phyloP scores from a whole-genome alignment of 1,140 invertebrate genomes.

The Drosophila bocki region DNA sequence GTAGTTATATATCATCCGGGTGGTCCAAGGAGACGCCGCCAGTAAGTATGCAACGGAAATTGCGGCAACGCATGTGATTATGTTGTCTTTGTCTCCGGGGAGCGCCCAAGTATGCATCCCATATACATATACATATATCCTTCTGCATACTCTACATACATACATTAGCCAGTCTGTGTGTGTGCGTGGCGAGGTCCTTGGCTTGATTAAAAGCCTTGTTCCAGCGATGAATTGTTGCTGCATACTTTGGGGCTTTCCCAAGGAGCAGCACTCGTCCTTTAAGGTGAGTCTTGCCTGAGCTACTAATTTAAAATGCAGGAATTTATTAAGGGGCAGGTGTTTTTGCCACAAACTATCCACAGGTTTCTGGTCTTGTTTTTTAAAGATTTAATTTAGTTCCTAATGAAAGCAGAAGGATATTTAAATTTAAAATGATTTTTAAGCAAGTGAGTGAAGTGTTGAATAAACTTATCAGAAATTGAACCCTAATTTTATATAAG shows the following conservation, averaged over 20 bases:
- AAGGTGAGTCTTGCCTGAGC: background rate
- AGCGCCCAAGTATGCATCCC: slow-evolving; percentile 22
- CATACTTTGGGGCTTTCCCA: slow-evolving; percentile 24
- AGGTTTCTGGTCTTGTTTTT: too few relatives aligned
- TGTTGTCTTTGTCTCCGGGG: slow-evolving; percentile 30
- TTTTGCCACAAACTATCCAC: background rate
- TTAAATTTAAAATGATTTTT: background rate
- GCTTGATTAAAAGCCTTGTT: slow-evolving; percentile 49
- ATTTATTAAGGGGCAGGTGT: background rate
- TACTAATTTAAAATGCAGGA: background rate
- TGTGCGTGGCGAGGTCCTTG: slow-evolving; percentile 24
- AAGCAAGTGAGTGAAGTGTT: background rate
- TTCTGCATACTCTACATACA: slow-evolving; percentile 1
- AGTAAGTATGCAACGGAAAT: slow-evolving; percentile 66
- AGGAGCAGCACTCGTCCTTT: slow-evolving; percentile 6
- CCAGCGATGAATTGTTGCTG: slow-evolving; percentile 45
- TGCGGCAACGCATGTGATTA: slow-evolving; percentile 64
- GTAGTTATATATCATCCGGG: slow-evolving; percentile 39
- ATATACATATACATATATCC: slow-evolving; percentile 6
- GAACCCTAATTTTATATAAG: rapidly evolving
- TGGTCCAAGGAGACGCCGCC: slow-evolving; percentile 38
- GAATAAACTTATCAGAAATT: background rate
- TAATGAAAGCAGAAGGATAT: too few relatives aligned
- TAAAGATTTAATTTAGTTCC: background rate
- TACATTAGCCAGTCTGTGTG: background rate